A percentile compares a stretch with the other conserved stretches of the same genome.
Conservation (phyloP, 2,797 vertebrate species). For the Ficedula albicollis region DNA sequence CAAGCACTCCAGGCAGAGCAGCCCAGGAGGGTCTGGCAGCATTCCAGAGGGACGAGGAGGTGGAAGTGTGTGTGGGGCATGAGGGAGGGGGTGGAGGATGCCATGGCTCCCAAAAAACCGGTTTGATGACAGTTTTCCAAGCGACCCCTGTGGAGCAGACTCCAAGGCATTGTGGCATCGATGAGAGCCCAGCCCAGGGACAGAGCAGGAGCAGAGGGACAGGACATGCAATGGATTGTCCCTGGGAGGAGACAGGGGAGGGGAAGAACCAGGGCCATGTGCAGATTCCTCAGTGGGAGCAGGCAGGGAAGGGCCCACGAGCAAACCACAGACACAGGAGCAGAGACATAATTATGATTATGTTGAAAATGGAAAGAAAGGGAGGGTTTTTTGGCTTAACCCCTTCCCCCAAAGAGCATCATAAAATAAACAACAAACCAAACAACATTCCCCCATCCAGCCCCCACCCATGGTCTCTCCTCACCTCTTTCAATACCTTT, state of each 20-base stretch:
- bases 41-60: not conserved
- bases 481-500: not conserved
- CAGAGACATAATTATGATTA: not conserved
- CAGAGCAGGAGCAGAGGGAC: not conserved
- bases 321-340: not conserved
- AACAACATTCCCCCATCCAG: not conserved
- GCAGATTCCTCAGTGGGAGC: not conserved
- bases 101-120: rapidly evolving
- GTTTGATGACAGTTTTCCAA: not conserved
- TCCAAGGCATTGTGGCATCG: not conserved
- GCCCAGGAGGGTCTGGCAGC: not conserved
- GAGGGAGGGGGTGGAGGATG: not conserved
- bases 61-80: not conserved
- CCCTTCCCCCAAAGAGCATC: rapidly evolving
- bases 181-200: not conserved
- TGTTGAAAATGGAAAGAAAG: not conserved
- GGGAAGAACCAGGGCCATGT: not conserved
- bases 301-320: not conserved
- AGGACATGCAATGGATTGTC: not conserved
- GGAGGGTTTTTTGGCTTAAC: not conserved
- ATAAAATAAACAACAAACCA: not conserved
- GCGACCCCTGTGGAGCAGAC: not conserved
- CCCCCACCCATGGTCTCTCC: not conserved
- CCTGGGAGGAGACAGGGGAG: not conserved
- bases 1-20: not conserved